Evolutionary conservation across 2,113 vertebrate genomes (phyloP).

Genomic region (Litocranius walleri): DNA sequence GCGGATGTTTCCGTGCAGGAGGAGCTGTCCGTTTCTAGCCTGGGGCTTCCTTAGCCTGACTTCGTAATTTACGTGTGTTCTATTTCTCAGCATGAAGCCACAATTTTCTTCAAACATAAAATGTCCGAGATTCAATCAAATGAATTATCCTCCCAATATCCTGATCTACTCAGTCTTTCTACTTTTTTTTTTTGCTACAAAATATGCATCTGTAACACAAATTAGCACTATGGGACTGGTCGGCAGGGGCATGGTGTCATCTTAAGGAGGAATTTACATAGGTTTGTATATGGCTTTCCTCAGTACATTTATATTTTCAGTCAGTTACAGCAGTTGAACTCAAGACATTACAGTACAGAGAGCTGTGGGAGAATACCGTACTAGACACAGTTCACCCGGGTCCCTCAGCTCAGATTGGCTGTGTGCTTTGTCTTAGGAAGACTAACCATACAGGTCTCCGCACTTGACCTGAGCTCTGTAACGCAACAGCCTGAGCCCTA

Average conservation of each 20-base stretch:
- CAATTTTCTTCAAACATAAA: conserved; percentile 56
- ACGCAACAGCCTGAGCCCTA: not conserved
- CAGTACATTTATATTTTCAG: not conserved
- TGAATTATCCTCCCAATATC: conserved; percentile 51
- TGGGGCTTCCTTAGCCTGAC: not conserved
- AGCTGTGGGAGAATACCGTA: not conserved
- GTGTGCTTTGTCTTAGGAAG: not conserved
- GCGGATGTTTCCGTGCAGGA: not conserved
- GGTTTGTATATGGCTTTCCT: not conserved
- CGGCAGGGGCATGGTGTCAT: not conserved
- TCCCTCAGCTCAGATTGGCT: not conserved
- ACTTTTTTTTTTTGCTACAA: not conserved
- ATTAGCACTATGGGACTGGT: not conserved
- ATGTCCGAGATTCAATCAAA: conserved; percentile 23
- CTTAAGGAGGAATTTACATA: not conserved
- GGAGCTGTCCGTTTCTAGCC: not conserved
- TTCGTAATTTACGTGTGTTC: not conserved
- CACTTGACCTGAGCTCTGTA: not conserved
- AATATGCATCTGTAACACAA: not conserved
- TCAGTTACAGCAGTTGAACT: not conserved
- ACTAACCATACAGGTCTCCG: not conserved
- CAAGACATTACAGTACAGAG: not conserved
- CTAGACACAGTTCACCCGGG: not conserved
- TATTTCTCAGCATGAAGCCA: conserved; percentile 49
- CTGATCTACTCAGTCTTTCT: not conserved